phyloP scores from a whole-genome alignment of 2,113 vertebrate species.

The Salvelinus namaycush region DNA sequence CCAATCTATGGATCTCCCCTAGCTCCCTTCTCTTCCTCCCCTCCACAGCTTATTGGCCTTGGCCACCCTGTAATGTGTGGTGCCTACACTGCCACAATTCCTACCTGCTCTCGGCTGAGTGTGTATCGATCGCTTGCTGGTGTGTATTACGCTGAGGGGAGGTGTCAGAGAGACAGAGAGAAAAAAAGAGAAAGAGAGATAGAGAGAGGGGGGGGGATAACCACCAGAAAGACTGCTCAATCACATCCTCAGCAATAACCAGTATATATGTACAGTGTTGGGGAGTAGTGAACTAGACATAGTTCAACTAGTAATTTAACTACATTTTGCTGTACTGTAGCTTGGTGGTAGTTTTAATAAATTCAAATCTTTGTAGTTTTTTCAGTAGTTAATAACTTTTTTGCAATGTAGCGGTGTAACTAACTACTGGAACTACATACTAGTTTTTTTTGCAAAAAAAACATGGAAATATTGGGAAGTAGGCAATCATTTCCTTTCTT shows the following conservation, averaged over 20 bases:
- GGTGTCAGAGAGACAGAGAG: slow-evolving; percentile 55
- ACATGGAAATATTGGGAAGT: too few relatives aligned
- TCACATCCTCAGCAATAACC: slow-evolving; percentile 54
- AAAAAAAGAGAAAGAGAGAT: slow-evolving; percentile 9
- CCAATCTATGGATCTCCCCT: not conserved
- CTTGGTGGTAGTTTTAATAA: too few relatives aligned
- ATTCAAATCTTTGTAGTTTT: too few relatives aligned
- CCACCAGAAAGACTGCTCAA: slow-evolving; percentile 53
- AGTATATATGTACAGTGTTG: not conserved
- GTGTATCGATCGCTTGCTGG: slow-evolving; percentile 74
- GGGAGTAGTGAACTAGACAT: too few relatives aligned
- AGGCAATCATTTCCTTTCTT: too few relatives aligned
- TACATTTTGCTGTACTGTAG: too few relatives aligned
- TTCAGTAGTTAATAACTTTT: too few relatives aligned
- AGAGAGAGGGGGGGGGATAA: not conserved
- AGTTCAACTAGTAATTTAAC: too few relatives aligned
- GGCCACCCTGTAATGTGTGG: slow-evolving; percentile 72
- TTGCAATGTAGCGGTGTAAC: too few relatives aligned
- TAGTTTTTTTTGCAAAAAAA: too few relatives aligned
- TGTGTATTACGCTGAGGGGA: slow-evolving; percentile 71
- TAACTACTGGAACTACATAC: too few relatives aligned
- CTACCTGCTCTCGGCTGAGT: slow-evolving; percentile 71
- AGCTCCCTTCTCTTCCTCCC: slow-evolving; percentile 30
- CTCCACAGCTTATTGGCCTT: slow-evolving; percentile 68
- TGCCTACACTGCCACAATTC: slow-evolving; percentile 76